Evolutionary conservation across 2,888 invertebrate genomes (phyloP).

Genomic region (Tetheella fluctuosa): DNA sequence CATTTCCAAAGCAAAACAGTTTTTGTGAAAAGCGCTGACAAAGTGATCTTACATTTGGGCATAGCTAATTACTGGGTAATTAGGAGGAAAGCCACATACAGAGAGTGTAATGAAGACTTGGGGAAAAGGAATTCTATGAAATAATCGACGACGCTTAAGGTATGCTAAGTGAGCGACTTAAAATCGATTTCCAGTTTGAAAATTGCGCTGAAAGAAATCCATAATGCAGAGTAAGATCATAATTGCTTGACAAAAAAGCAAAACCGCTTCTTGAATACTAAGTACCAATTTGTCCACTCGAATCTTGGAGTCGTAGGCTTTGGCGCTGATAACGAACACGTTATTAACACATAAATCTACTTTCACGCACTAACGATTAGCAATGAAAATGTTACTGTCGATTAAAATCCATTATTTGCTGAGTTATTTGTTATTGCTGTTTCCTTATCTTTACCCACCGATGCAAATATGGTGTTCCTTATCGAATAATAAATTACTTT

Average conservation of each 20-base stretch:
- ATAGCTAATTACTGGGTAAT: constrained; percentile 1
- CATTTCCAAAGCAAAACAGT: background rate
- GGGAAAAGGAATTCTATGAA: background rate
- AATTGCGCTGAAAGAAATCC: background rate
- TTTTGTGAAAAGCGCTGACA: background rate
- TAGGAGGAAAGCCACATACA: background rate
- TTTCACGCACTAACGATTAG: constrained; percentile 42
- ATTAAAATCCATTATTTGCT: constrained; percentile 40
- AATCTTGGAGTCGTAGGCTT: background rate
- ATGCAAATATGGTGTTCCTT: constrained; percentile 47
- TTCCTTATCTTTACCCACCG: constrained; percentile 41
- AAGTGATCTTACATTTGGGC: background rate
- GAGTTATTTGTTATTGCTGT: constrained; percentile 42
- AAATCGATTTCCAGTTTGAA: background rate
- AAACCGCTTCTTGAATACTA: background rate
- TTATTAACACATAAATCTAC: constrained; percentile 42
- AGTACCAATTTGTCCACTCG: background rate
- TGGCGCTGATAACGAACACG: constrained; percentile 26
- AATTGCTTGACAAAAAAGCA: background rate
- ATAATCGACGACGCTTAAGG: background rate
- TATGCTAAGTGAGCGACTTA: background rate
- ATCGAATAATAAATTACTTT: constrained; percentile 45
- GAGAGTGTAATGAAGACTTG: constrained; percentile 1
- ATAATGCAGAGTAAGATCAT: background rate
- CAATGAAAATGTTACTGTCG: constrained; percentile 43